Evolutionary conservation across 2,888 invertebrate genomes (phyloP).

Genomic region (Pyrrhia umbra): DNA sequence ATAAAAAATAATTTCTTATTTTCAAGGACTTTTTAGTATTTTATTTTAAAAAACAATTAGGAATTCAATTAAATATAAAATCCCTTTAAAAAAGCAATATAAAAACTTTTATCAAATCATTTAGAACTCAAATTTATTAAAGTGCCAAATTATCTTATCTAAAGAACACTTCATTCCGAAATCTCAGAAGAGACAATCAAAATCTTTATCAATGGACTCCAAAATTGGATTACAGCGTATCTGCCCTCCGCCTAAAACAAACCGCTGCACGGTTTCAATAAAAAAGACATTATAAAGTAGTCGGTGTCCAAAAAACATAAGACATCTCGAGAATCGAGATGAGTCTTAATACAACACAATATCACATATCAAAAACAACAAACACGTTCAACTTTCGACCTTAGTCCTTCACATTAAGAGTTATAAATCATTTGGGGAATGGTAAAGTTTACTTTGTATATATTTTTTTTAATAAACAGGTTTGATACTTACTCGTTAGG

Average conservation of each 20-base stretch:
- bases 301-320: constrained; percentile 74
- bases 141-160: constrained; percentile 10
- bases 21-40: too few species aligned
- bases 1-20: too few species aligned
- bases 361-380: constrained; percentile 16
- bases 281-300: constrained; percentile 84
- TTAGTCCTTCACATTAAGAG: constrained; percentile 38
- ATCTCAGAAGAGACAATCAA: constrained; percentile 46
- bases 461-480: constrained; percentile 75
- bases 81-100: too few species aligned
- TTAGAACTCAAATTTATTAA: neutral
- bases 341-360: constrained; percentile 59
- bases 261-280: constrained; percentile 73
- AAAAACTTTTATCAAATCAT: neutral
- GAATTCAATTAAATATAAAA: too few species aligned
- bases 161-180: constrained; percentile 24
- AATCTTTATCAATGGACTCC: constrained; percentile 59
- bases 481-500: constrained; percentile 74
- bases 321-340: constrained; percentile 69
- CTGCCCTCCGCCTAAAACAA: constrained; percentile 62
- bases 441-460: constrained; percentile 59
- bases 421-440: constrained; percentile 13
- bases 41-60: too few species aligned
- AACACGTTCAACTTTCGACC: constrained; percentile 53
- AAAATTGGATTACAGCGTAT: constrained; percentile 63